Percentiles rank a stretch among this genome's conserved stretches.
Conservation (phyloP, 2,113 vertebrate species). For the Alexandromys fortis region DNA sequence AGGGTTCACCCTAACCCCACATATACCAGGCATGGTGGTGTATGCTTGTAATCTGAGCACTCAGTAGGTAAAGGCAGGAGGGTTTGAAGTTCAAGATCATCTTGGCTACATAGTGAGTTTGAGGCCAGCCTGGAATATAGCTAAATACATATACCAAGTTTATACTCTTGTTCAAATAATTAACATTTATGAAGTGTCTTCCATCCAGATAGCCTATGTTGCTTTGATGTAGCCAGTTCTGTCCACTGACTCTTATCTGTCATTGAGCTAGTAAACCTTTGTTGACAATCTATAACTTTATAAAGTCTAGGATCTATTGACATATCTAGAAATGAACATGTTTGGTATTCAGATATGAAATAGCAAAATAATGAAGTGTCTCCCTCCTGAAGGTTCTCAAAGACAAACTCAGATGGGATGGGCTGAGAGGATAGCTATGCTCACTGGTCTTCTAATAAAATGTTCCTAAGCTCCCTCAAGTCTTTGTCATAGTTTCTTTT, state of each 20-base stretch:
- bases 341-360: background rate
- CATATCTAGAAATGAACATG: background rate
- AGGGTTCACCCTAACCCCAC: background rate
- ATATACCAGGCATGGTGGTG: background rate
- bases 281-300: background rate
- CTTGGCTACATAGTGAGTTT: background rate
- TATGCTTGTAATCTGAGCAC: background rate
- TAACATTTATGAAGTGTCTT: background rate
- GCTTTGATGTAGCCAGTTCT: background rate
- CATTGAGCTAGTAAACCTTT: background rate
- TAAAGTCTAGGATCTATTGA: constrained; percentile 9
- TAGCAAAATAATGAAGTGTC: constrained; percentile 2
- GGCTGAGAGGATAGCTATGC: background rate
- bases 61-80: background rate
- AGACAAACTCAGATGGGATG: background rate
- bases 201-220: background rate
- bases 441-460: constrained; percentile 13
- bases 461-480: background rate
- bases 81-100: background rate
- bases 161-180: background rate
- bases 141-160: background rate
- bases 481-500: background rate
- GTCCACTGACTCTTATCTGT: background rate
- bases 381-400: background rate
- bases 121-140: background rate